A percentile compares a stretch with the other conserved stretches of the same genome.
Evolutionary conservation across 2,113 vertebrate species (phyloP).

Genomic region (Austrofundulus limnaeus): DNA sequence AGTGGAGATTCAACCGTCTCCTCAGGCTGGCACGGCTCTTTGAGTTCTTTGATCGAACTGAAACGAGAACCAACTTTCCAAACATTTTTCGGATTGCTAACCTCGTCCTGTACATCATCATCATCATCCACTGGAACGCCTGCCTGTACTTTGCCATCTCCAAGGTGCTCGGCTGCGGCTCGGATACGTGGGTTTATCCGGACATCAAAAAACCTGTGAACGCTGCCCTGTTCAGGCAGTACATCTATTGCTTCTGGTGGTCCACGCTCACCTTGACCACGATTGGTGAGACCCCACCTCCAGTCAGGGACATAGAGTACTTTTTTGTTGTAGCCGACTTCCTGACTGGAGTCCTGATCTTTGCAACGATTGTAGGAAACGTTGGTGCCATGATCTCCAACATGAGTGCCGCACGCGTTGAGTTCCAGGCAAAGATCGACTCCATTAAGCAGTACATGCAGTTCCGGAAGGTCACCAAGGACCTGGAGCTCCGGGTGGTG

Average conservation of each 20-base stretch:
- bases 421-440: slow-evolving; percentile 74
- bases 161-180: slow-evolving; percentile 87
- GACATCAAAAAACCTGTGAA: slow-evolving; percentile 70
- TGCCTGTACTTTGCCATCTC: slow-evolving; percentile 91
- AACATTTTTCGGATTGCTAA: slow-evolving; percentile 91
- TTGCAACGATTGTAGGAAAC: slow-evolving; percentile 74
- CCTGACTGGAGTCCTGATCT: slow-evolving; percentile 73
- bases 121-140: slow-evolving; percentile 94
- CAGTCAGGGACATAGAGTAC: slow-evolving; percentile 68
- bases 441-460: slow-evolving; percentile 76
- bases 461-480: slow-evolving; percentile 70
- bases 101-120: slow-evolving; percentile 89
- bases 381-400: slow-evolving; percentile 77
- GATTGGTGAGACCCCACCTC: slow-evolving; percentile 71
- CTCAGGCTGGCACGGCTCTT: slow-evolving; percentile 84
- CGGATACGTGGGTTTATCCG: slow-evolving; percentile 91
- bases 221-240: slow-evolving; percentile 73
- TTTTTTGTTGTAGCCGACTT: slow-evolving; percentile 72
- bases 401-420: slow-evolving; percentile 64
- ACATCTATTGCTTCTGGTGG: slow-evolving; percentile 74
- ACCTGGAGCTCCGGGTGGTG: slow-evolving; percentile 65
- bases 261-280: slow-evolving; percentile 73
- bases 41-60: slow-evolving; percentile 92
- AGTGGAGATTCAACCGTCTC: slow-evolving; percentile 90
- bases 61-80: slow-evolving; percentile 91